Percentiles rank a stretch among this genome's conserved stretches.
These are phyloP conservation scores for Anabas testudineus DNA, from an alignment of 2,797 vertebrate species.

Conservation along the genomic window DNA sequence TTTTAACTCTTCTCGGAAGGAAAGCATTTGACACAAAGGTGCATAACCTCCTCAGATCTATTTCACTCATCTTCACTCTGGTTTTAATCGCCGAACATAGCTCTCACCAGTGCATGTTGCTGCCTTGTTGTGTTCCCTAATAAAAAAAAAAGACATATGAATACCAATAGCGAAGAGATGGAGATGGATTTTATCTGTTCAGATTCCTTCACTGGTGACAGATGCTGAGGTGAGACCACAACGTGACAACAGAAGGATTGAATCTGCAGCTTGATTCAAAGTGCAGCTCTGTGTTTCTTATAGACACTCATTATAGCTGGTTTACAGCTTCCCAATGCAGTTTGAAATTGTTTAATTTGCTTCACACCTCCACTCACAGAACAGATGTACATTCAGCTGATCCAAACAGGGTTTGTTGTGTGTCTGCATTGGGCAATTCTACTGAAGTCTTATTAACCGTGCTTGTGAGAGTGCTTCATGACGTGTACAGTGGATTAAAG, in stretches of 20 bases:
- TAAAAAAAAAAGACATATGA: not conserved
- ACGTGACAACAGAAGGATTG: conserved; percentile 8
- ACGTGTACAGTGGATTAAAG: no score
- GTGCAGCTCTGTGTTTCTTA: not conserved
- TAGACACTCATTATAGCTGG: not conserved
- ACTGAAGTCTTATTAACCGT: no score
- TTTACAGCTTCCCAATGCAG: conserved; percentile 2
- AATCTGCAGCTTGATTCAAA: conserved; percentile 16
- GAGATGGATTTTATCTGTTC: not conserved
- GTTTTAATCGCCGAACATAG: conserved; percentile 27
- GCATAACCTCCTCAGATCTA: conserved; percentile 31
- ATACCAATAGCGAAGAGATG: not conserved
- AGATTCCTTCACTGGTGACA: not conserved
- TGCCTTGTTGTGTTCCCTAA: not conserved
- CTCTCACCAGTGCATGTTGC: not conserved
- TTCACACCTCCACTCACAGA: conserved; percentile 1
- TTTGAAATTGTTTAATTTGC: not conserved
- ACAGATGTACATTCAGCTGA: not conserved
- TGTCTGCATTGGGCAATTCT: not conserved
- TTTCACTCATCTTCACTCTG: conserved; percentile 29
- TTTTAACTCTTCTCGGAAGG: conserved; percentile 39
- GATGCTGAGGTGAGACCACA: not conserved
- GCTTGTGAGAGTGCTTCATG: no score
- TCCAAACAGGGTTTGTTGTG: not conserved
- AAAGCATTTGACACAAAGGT: conserved; percentile 32